Conservation (phyloP, 2,797 vertebrate species). For the Tolypeutes matacus region DNA sequence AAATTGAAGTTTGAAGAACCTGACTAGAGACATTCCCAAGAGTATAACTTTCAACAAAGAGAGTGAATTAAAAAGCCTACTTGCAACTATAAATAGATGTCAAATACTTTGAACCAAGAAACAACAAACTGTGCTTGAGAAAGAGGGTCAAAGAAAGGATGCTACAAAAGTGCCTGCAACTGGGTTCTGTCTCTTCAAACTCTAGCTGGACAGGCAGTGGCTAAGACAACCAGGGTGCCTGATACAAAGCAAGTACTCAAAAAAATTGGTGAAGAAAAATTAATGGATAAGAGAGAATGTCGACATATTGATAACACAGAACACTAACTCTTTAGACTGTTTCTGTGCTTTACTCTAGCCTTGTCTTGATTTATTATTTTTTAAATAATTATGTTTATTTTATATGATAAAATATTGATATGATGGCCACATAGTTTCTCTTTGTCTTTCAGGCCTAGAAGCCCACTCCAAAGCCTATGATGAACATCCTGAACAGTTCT, state of each 20-base stretch:
- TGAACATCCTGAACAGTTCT: background rate
- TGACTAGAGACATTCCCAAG: background rate
- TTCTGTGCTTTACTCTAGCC: constrained; percentile 25
- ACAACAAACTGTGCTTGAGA: background rate
- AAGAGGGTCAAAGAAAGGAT: background rate
- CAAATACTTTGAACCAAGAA: background rate
- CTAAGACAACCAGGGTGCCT: background rate
- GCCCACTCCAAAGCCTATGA: background rate
- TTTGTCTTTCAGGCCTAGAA: constrained; percentile 2
- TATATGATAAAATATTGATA: background rate
- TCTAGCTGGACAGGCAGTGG: background rate
- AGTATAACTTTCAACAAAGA: background rate
- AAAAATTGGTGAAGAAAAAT: background rate
- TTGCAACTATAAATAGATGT: background rate
- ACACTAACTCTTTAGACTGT: background rate
- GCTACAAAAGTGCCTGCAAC: background rate
- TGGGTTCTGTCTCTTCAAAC: background rate
- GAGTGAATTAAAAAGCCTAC: background rate
- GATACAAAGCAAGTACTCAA: background rate
- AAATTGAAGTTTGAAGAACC: background rate
- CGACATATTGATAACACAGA: background rate
- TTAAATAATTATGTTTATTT: background rate
- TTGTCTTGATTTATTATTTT: background rate
- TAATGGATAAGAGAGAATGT: background rate
- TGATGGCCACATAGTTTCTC: background rate